phyloP scores from a whole-genome alignment of 2,797 vertebrate species.

The Apodemus agrarius region DNA sequence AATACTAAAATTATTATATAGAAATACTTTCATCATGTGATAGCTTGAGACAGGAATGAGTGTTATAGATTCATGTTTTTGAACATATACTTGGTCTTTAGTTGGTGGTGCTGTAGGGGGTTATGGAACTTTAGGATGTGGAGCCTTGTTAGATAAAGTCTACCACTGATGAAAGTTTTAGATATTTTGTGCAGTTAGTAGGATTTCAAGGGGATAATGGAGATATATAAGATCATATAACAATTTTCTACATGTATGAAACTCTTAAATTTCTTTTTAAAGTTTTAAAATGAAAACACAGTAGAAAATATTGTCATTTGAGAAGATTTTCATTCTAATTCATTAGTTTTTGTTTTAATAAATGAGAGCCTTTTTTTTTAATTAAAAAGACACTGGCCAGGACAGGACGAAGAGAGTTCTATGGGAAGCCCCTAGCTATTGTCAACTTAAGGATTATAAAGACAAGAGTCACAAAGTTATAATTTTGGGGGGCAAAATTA shows the following conservation, averaged over 20 bases:
- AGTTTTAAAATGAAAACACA: not conserved
- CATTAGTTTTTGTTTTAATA: no score
- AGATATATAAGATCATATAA: not conserved
- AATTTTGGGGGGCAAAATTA: no score
- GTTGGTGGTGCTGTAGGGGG: not conserved
- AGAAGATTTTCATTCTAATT: no score
- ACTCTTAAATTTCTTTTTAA: not conserved
- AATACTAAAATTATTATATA: not conserved
- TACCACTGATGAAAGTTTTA: no score
- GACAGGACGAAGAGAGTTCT: no score
- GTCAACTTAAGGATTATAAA: no score
- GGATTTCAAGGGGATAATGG: no score
- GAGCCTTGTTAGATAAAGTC: not conserved
- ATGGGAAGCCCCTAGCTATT: no score
- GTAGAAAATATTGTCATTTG: not conserved
- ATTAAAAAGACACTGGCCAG: no score
- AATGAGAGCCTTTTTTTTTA: no score
- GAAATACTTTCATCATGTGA: not conserved
- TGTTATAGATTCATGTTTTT: not conserved
- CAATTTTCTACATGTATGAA: not conserved
- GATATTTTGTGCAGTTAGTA: no score
- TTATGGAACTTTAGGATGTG: not conserved
- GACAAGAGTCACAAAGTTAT: no score
- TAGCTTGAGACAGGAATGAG: not conserved
- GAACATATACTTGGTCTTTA: not conserved